Evolutionary conservation across 2,113 vertebrate genomes (phyloP), one percentile per base, ranked within the genome.

Genomic region (Laticauda laticaudata): DNA sequence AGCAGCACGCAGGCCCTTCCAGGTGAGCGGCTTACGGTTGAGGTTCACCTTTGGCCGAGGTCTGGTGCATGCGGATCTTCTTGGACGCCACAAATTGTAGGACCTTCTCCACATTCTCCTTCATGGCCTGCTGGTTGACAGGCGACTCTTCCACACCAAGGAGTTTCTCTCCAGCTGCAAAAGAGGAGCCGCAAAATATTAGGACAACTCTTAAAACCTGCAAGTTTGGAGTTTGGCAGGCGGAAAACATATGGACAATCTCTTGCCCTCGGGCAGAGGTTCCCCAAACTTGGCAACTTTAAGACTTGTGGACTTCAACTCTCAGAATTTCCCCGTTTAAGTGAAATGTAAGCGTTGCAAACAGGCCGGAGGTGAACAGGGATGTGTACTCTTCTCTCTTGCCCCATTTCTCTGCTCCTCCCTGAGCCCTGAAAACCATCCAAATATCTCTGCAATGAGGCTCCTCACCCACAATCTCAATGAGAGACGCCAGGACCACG

Each of bases 21-120:
- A 34, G 69, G 69, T 3, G n/a, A 69, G 29, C 2, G 14, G 12
- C 64, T 69, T 15, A 34, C 1, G 2, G 69, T 18, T 6, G 69
- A 34, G 69, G 69, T n/a, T 88, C 92, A 99, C 99, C 99, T 98
- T 98, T 98, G n/a, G 99, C 98, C 1, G 99, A 99, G 0, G 98
- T 99, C 97, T 99, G 99, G 86, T 99, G 98, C 99, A 99, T 99
- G 14, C 98, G 98, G 95, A 99, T 99, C 95, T 98, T 98, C 95
- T 97, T 98, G 4, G 99, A 99, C 34, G 98, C 98, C 96, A 99
- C 98, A 1, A 99, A 99, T 94, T 98, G 98, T 2, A 99, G 95
- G 39, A 99, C 99, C 96, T 98, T 98, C 92, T 99, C 99, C 96
- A 99, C 99, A 55, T 99, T 99, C 93, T 98, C 98, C 95, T 96